Base-by-base conservation (phyloP, 2,113 vertebrate species). In the Xiphophorus hellerii region DNA sequence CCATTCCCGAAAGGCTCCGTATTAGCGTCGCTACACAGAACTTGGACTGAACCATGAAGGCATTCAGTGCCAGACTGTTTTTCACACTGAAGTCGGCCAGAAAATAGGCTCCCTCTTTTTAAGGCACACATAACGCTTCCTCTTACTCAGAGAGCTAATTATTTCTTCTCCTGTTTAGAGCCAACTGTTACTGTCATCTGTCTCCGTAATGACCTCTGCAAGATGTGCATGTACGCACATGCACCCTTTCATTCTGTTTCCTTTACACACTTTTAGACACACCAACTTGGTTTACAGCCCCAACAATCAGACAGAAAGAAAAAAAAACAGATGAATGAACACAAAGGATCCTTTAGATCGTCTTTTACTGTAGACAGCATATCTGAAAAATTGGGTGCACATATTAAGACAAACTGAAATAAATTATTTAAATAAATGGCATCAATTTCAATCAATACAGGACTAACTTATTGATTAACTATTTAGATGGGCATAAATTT, bases 151-250 rank as follows among this genome's bases (percentile, higher is more conserved):
- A 88, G 81, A 87, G 83, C 88, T 93, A 92, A 92, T 92, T 93
- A 91, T 92, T 92, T 91, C 84, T 88, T 74, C 81, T 73, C 77
- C 81, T 67, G 66, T 90, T 92, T 86, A 85, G 80, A 88, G 84
- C 90, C 93, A 93, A 93, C 89, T 92, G 92, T 92, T 92, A 92
- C 92, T 89, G 83, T 91, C 90, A 91, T 93, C 89, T 93, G 88
- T 92, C 92, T 91, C 88, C 70, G 74, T 89, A 88, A 90, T 89
- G 88, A 92, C 92, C 91, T 91, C 80, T 87, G 86, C 90, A 88
- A 90, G 87, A 90, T 84, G 86, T 78, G 77, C 84, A 84, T 77
- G 82, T 71, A 68, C 69, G 71, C 74, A 68, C 70, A 66, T 80
- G 77, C 65, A 65, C 80, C 74, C 67, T 14, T 65, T 66, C 72